phyloP scores from a whole-genome alignment of 1,140 invertebrate species.

The Lepidurus apus region DNA sequence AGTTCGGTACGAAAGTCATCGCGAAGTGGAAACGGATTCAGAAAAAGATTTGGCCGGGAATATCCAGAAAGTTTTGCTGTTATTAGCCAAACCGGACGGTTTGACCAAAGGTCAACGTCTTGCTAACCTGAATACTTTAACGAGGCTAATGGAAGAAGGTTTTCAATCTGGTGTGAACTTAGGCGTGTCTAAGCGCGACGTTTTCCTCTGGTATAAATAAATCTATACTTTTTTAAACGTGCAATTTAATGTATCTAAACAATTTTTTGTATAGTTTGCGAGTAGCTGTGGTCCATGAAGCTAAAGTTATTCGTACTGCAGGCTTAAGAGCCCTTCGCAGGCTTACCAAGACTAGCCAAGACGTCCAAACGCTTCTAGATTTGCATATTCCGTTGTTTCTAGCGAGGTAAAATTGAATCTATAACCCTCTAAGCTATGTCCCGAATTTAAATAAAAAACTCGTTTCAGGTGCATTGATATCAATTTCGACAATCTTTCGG shows the following conservation, averaged over 20 bases:
- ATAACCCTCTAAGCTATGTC: too few species aligned
- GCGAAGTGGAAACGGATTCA: slow-evolving; percentile 25
- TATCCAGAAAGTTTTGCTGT: slow-evolving; percentile 45
- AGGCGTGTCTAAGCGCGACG: slow-evolving; percentile 31
- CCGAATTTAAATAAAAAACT: slow-evolving; percentile 25
- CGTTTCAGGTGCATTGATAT: slow-evolving; percentile 63
- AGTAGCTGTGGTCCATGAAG: slow-evolving; percentile 72
- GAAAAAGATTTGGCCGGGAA: slow-evolving; percentile 42
- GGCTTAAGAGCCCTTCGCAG: slow-evolving; percentile 78
- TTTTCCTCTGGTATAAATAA: slow-evolving; percentile 24
- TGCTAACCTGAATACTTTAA: slow-evolving; percentile 49
- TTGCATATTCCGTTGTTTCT: slow-evolving; percentile 76
- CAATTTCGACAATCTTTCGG: slow-evolving; percentile 71
- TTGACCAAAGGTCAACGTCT: slow-evolving; percentile 45
- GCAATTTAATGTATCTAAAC: slow-evolving; percentile 23
- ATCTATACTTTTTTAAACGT: not conserved
- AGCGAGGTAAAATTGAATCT: slow-evolving; percentile 51
- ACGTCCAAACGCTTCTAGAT: slow-evolving; percentile 68
- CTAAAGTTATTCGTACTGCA: slow-evolving; percentile 80
- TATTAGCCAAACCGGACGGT: slow-evolving; percentile 43
- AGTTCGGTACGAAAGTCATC: slow-evolving; percentile 19
- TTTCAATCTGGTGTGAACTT: slow-evolving; percentile 35
- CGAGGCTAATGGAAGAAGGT: slow-evolving; percentile 39
- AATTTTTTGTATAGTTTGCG: slow-evolving; percentile 63
- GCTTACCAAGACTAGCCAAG: slow-evolving; percentile 66